Conservation (phyloP, 1,140 invertebrate genomes). For the Tetranychus cinnabarinus region DNA sequence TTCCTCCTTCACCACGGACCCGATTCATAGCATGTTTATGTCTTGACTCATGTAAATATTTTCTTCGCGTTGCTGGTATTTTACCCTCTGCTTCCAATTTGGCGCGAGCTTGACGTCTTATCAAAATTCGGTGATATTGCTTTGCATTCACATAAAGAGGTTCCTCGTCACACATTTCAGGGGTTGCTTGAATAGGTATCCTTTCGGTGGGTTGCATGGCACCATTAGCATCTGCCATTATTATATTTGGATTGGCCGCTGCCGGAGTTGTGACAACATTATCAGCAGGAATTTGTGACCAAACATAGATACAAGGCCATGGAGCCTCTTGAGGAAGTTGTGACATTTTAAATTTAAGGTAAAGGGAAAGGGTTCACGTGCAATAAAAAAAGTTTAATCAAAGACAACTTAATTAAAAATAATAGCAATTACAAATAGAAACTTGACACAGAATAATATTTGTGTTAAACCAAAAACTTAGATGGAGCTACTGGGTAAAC, state of each 20-base stretch:
- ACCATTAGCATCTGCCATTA: constrained; percentile 20
- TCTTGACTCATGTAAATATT: constrained; percentile 96
- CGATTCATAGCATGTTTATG: constrained; percentile 95
- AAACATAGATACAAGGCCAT: too few species aligned
- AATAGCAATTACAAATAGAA: not conserved
- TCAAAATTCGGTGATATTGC: constrained; percentile 79
- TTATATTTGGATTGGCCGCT: constrained; percentile 25
- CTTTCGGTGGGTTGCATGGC: constrained; percentile 30
- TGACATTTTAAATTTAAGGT: too few species aligned
- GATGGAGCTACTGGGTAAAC: too few species aligned
- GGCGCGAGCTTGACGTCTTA: constrained; percentile 62
- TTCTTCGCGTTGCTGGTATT: constrained; percentile 89
- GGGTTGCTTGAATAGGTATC: constrained; percentile 32
- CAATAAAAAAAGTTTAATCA: too few species aligned
- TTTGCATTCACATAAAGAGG: constrained; percentile 96
- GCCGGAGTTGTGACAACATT: not conserved
- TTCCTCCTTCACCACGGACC: constrained; percentile 78
- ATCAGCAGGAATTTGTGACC: too few species aligned
- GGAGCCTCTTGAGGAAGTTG: too few species aligned
- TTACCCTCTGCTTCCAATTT: constrained; percentile 74
- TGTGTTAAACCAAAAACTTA: too few species aligned
- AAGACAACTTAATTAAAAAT: too few species aligned
- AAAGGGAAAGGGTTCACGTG: too few species aligned
- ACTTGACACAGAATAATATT: not conserved
- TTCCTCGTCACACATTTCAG: constrained; percentile 65